Evolutionary conservation across 1,140 invertebrate species (phyloP).

Genomic region (Philotrypesis tridentata): DNA sequence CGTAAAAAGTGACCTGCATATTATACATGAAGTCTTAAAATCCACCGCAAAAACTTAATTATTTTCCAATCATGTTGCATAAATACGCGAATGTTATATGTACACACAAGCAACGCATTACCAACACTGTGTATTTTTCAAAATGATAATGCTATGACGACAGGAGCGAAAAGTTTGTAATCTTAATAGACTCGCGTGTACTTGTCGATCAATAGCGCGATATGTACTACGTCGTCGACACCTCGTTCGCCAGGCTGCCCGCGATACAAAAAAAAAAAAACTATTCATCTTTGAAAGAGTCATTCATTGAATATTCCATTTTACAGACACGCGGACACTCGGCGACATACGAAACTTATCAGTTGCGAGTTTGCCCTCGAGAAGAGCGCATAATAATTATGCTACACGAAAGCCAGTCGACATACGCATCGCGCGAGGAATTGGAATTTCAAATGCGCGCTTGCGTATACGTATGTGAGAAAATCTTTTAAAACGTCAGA

Average conservation of each 20-base stretch:
- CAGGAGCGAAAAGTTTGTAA: conserved; percentile 14
- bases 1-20: neutral
- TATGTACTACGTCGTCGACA: neutral
- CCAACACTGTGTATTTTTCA: neutral
- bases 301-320: conserved; percentile 28
- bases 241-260: no score
- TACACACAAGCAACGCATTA: neutral
- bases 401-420: neutral
- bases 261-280: no score
- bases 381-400: conserved; percentile 3
- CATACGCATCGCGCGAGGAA: neutral
- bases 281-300: neutral
- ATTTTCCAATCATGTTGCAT: neutral
- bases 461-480: no score
- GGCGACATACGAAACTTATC: conserved; percentile 24
- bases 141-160: neutral
- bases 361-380: neutral
- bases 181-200: neutral
- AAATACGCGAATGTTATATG: neutral
- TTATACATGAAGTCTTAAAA: neutral
- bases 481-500: no score
- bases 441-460: conserved; percentile 27
- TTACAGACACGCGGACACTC: neutral
- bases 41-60: neutral
- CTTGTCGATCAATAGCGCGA: neutral